phyloP scores from a whole-genome alignment of 2,888 invertebrate species.

The Trypoxylon attenuatum region DNA sequence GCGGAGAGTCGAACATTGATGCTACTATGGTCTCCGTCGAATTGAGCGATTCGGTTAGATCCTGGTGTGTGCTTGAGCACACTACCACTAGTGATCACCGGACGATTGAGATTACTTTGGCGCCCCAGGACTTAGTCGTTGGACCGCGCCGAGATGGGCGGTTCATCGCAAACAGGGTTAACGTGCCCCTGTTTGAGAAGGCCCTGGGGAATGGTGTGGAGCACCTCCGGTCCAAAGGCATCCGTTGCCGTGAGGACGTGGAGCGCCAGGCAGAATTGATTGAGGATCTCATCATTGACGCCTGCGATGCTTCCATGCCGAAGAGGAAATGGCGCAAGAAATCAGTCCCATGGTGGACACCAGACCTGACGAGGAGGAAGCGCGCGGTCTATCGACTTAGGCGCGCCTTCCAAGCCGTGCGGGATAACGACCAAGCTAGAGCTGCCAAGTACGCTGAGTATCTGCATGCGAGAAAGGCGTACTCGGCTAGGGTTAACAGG shows the following conservation, averaged over 20 bases:
- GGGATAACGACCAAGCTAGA: neutral
- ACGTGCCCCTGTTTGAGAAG: no score
- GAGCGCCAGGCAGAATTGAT: neutral
- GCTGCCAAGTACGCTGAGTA: neutral
- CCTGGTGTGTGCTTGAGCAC: neutral
- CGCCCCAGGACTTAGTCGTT: no score
- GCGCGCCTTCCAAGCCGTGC: neutral
- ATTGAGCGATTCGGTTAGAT: neutral
- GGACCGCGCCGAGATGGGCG: no score
- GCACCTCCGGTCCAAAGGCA: neutral
- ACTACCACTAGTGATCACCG: neutral
- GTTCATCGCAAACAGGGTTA: no score
- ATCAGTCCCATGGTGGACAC: no score
- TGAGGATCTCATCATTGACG: no score
- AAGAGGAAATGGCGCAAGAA: no score
- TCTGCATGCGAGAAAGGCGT: neutral
- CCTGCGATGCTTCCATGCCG: no score
- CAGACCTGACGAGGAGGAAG: neutral
- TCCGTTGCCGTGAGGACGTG: neutral
- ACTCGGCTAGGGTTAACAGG: neutral
- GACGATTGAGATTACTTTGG: no score
- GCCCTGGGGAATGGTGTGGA: no score
- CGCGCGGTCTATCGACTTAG: neutral
- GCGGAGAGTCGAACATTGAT: neutral
- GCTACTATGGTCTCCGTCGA: neutral